Conservation (phyloP, 2,797 vertebrate genomes). For the Poecilia wingei region DNA sequence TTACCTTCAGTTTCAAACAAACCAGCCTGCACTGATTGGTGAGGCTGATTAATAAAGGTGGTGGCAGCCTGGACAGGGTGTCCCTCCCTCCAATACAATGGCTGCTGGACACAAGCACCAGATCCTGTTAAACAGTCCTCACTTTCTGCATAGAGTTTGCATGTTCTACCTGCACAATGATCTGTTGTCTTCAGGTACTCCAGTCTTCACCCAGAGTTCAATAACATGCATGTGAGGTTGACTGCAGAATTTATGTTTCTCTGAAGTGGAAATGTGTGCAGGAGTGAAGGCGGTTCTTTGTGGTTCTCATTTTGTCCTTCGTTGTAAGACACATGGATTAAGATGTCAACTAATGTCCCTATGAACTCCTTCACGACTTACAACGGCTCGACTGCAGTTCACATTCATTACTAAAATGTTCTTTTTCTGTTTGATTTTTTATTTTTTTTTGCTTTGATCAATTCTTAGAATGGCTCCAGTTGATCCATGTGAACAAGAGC, state of each 20-base stretch:
- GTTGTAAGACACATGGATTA: background rate
- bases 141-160: background rate
- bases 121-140: background rate
- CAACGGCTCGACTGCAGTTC: conserved; percentile 30
- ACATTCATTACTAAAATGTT: background rate
- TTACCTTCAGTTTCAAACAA: too few species aligned
- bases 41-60: background rate
- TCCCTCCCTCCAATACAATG: background rate
- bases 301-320: background rate
- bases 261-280: background rate
- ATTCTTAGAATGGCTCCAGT: conserved; percentile 41
- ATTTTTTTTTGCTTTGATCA: conserved; percentile 4
- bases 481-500: conserved; percentile 64
- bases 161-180: background rate
- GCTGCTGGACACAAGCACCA: background rate
- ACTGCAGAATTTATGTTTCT: background rate
- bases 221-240: background rate
- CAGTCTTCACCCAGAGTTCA: background rate
- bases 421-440: background rate
- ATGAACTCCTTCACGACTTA: background rate
- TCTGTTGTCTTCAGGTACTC: background rate
- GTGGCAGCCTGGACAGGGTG: background rate
- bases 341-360: background rate
- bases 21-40: background rate
- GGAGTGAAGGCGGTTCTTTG: background rate